phyloP scores from a whole-genome alignment of 1,140 invertebrate genomes.

The Cotesia glomerata region DNA sequence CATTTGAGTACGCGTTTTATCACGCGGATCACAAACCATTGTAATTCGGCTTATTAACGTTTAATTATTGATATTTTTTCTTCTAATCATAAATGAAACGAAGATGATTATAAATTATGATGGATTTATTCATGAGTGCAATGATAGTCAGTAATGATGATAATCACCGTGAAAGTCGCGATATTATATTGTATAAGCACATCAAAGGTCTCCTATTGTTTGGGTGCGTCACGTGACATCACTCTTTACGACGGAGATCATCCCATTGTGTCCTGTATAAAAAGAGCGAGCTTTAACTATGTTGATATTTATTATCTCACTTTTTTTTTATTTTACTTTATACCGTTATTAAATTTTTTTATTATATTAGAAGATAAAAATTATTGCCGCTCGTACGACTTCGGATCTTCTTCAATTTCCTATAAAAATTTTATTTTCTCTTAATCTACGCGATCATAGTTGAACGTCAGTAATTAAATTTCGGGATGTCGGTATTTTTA shows the following conservation, averaged over 20 bases:
- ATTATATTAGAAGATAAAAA: background rate
- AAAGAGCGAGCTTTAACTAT: conserved; percentile 7
- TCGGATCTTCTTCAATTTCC: no score
- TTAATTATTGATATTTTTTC: background rate
- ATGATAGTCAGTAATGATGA: background rate
- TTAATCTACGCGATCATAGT: no score
- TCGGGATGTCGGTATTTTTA: no score
- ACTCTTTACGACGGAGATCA: background rate
- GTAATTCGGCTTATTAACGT: no score
- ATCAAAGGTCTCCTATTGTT: conserved; percentile 16
- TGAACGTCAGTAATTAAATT: no score
- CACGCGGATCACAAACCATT: no score
- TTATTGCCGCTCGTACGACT: no score
- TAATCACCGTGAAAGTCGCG: conserved; percentile 19
- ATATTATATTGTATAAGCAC: conserved; percentile 3
- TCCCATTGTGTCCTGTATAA: background rate
- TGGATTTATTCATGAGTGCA: background rate
- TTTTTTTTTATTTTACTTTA: background rate
- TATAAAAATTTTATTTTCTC: no score
- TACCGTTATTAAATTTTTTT: background rate
- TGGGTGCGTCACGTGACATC: background rate
- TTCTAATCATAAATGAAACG: no score
- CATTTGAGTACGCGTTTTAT: no score
- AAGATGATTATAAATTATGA: no score
- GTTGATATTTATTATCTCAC: background rate